phyloP scores from a whole-genome alignment of 2,113 vertebrate species.

The Eolophus roseicapilla region DNA sequence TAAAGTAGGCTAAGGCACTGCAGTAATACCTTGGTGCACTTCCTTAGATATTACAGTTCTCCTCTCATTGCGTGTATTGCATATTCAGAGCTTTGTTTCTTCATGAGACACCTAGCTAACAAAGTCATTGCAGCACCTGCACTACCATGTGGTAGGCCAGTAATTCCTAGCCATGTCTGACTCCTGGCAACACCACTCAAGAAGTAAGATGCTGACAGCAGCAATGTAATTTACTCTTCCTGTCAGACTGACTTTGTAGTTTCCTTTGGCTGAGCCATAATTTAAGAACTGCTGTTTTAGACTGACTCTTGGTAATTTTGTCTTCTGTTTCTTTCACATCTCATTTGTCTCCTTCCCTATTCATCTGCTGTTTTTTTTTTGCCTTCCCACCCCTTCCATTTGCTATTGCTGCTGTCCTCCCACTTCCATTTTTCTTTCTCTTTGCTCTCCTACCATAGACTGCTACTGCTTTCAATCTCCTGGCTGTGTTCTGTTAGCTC shows the following conservation, averaged over 20 bases:
- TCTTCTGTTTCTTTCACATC: conserved; percentile 28
- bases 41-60: neutral
- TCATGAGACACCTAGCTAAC: neutral
- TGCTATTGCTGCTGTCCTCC: conserved; percentile 23
- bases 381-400: conserved; percentile 28
- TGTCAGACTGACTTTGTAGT: conserved; percentile 18
- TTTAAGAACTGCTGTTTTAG: conserved; percentile 18
- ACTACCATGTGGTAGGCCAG: accelerated
- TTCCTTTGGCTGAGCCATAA: conserved; percentile 10
- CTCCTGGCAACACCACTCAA: neutral
- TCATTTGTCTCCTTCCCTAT: conserved; percentile 11
- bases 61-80: neutral
- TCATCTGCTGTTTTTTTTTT: conserved; percentile 13
- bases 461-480: neutral
- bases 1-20: neutral
- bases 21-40: neutral
- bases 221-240: neutral
- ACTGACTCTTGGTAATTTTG: conserved; percentile 19
- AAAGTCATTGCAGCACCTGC: neutral
- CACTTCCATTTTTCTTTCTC: conserved; percentile 41
- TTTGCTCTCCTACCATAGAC: neutral
- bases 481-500: neutral
- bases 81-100: neutral
- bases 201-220: neutral
- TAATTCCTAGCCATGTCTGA: neutral